Evolutionary conservation across 2,888 invertebrate species (phyloP), one percentile per base, ranked within the genome.

Genomic region (Zeuzera pyrina): DNA sequence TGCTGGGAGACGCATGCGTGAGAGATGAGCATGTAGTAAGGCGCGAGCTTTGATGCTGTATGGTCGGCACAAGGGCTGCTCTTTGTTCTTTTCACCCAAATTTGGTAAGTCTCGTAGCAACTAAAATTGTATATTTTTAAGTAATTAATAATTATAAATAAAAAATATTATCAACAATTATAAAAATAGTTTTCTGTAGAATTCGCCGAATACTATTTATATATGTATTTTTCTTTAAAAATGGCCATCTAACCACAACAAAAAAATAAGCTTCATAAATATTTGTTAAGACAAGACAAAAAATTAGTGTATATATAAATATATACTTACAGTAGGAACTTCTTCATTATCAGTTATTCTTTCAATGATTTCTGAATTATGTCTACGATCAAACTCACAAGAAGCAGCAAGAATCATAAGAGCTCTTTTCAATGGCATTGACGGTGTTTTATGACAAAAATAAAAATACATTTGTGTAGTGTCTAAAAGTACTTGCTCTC

Each of bases 391-490:
- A 85, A 98, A 99, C 71, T 99, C 99, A 57, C 94, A 91, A 38
- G 98, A 97, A 7, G 97, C 98, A 13, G 94, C 96, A 29, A 99
- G 84, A 35, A 99, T 95, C 97, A 98, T 98, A 7, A 99, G 89
- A 11, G 95, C 95, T 49, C 98, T 87, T 78, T 97, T 98, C 29
- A 98, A 76, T 31, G 94, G 90, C 95, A 98, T 98, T 41, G 93
- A 92, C 1, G 97, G 95, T 4, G 97, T 97, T 83, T 97, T 97
- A 61, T 96, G 93, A 65, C 98, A 94, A 73, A 96, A 98, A 64
- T 91, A 95, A 65, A 93, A 95, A 71, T 97, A 99, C 85, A 98
- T 89, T 66, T 96, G 93, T 3, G 97, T 95, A n/a, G 99, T 99
- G 59, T 97, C 95, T 37, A 99, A 76, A 8, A 99, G 83, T 2